These are phyloP conservation scores for Lochmaea capreae DNA, from an alignment of 2,888 invertebrate species.

Conservation along the genomic window DNA sequence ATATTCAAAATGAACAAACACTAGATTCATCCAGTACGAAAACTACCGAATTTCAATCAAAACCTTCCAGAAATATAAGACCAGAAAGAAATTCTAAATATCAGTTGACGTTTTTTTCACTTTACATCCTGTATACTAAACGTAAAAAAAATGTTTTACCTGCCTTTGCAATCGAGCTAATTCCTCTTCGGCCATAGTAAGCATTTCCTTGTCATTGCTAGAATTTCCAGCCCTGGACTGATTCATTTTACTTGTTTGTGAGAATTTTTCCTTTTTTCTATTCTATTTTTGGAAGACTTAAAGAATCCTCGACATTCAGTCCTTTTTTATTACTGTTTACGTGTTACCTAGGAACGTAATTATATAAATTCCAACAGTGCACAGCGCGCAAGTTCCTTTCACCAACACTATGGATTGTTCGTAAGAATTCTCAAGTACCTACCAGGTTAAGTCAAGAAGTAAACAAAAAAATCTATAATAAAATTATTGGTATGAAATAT, in stretches of 20 bases:
- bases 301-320: not conserved
- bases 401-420: not conserved
- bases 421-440: not conserved
- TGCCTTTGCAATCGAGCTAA: slow-evolving; percentile 82
- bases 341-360: slow-evolving; percentile 31
- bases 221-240: slow-evolving; percentile 40
- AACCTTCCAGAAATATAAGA: no score
- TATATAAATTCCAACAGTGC: slow-evolving; percentile 5
- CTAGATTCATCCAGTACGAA: no score
- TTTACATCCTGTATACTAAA: not conserved
- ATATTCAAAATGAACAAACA: no score
- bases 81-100: no score
- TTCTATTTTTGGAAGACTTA: not conserved
- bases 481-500: no score
- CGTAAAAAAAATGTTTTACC: slow-evolving; percentile 60
- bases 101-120: no score
- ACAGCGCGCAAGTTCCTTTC: not conserved
- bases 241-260: slow-evolving; percentile 35
- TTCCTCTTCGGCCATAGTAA: slow-evolving; percentile 83
- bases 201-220: slow-evolving; percentile 70
- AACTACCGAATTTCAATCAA: no score
- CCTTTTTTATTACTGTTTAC: slow-evolving; percentile 30
- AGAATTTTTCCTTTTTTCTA: not conserved
- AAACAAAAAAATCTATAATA: not conserved
- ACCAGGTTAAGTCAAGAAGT: not conserved